Conservation (phyloP, 2,113 vertebrate species). For the Neolamprologus cancellatus region DNA sequence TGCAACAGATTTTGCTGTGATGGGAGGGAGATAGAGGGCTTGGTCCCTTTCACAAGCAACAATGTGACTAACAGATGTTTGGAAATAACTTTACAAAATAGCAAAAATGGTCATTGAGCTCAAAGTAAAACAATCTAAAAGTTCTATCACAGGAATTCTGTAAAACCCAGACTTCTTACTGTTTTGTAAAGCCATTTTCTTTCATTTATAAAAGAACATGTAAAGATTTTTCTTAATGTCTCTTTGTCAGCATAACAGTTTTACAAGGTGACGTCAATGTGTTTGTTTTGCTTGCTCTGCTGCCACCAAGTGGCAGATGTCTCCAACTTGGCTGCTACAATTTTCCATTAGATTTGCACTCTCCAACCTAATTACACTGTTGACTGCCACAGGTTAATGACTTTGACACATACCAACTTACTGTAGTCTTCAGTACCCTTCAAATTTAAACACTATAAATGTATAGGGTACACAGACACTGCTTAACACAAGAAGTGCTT, state of each 20-base stretch:
- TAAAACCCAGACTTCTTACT: background rate
- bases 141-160: background rate
- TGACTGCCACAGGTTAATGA: background rate
- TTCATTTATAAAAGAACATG: background rate
- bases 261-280: background rate
- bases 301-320: slow-evolving; percentile 6
- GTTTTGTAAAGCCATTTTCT: background rate
- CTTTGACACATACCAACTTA: background rate
- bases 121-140: background rate
- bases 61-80: background rate
- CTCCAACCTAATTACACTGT: background rate
- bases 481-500: background rate
- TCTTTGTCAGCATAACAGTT: background rate
- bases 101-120: background rate
- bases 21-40: background rate
- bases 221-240: background rate
- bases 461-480: background rate
- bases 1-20: background rate
- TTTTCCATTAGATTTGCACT: background rate
- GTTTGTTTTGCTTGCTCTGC: background rate
- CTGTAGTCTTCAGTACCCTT: background rate
- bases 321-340: background rate
- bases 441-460: background rate
- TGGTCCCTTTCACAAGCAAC: background rate
- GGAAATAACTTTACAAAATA: background rate